Percentiles rank a stretch among this genome's conserved stretches.
Conservation (phyloP, 2,888 invertebrate genomes). For the Eristalinus aeneus region DNA sequence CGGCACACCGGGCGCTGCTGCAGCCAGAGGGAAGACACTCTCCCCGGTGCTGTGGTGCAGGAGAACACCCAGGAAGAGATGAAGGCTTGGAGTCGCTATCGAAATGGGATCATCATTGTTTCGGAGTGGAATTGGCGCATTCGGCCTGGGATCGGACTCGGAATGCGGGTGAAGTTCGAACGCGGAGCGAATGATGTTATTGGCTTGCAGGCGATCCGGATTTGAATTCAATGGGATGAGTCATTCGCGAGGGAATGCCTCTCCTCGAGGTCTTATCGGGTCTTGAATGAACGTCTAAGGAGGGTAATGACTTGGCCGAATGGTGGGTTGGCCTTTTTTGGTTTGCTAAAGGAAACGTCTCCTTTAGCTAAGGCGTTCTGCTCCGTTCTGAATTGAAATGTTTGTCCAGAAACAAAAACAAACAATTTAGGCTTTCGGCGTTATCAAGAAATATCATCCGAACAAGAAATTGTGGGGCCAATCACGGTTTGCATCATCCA, state of each 20-base stretch:
- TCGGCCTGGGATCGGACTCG: constrained; percentile 25
- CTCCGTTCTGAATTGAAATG: neutral
- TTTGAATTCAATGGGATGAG: constrained; percentile 59
- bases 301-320: neutral
- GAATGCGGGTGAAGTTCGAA: constrained; percentile 45
- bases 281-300: neutral
- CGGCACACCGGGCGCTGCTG: constrained; percentile 1
- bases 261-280: constrained; percentile 14
- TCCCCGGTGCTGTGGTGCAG: neutral
- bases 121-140: constrained; percentile 49
- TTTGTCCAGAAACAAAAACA: no score
- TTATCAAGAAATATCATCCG: no score
- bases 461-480: no score
- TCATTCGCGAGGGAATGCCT: constrained; percentile 26
- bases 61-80: constrained; percentile 62
- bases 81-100: constrained; percentile 32
- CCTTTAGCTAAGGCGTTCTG: neutral
- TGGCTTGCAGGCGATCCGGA: constrained; percentile 52
- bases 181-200: constrained; percentile 56
- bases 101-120: constrained; percentile 67
- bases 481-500: no score
- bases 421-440: no score
- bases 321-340: neutral
- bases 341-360: no score
- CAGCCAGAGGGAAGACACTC: constrained; percentile 18